Conservation (phyloP, 2,113 vertebrate genomes). For the Sturnira hondurensis region DNA sequence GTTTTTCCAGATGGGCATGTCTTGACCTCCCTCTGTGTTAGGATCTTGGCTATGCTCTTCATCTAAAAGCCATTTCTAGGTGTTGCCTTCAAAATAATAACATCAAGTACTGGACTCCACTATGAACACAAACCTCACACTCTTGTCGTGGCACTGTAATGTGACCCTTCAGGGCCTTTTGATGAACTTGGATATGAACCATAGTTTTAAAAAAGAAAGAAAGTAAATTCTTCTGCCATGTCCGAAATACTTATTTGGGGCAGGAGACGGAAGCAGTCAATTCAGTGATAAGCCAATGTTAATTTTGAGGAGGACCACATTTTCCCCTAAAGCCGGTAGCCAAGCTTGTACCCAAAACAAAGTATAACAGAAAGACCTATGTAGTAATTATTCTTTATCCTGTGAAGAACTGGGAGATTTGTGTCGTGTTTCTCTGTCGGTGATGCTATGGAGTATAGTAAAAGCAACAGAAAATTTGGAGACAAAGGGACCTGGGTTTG, state of each 20-base stretch:
- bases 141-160: neutral
- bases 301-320: neutral
- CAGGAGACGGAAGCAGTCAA: neutral
- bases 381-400: neutral
- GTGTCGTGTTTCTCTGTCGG: neutral
- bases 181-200: neutral
- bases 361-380: neutral
- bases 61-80: neutral
- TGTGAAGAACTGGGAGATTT: neutral
- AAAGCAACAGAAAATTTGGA: neutral
- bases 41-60: neutral
- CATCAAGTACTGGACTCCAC: neutral
- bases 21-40: neutral
- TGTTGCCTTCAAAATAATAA: neutral
- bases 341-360: neutral
- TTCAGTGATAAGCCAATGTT: neutral
- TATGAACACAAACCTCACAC: neutral
- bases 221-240: neutral
- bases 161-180: neutral
- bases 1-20: neutral
- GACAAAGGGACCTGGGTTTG: neutral
- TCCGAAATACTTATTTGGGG: neutral
- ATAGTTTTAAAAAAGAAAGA: neutral
- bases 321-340: neutral
- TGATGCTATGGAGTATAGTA: neutral